Evolutionary conservation across 2,797 vertebrate species (phyloP).

Genomic region (Anniella stebbinsi): DNA sequence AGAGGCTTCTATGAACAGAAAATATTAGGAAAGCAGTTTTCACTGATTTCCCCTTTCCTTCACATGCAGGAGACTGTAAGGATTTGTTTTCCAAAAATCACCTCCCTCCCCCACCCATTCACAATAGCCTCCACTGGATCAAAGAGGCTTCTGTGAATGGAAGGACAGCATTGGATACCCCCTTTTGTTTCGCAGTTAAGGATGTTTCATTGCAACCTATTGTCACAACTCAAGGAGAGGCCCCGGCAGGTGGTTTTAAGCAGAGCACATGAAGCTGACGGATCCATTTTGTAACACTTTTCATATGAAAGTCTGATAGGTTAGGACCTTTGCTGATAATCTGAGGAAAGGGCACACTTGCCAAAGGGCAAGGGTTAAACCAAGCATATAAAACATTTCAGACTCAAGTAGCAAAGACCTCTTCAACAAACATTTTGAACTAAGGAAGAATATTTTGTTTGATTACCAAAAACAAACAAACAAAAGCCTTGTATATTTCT

Average conservation of each 20-base stretch:
- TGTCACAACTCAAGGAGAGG: conserved; percentile 20
- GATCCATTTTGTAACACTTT: conserved; percentile 6
- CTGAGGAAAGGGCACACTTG: conserved; percentile 13
- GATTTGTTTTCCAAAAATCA: not conserved
- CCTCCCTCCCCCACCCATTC: not conserved
- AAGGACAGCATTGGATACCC: not conserved
- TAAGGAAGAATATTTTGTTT: not conserved
- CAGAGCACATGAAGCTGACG: conserved; percentile 25
- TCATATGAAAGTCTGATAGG: conserved; percentile 54
- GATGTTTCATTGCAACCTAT: not conserved
- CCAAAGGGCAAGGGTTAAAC: conserved; percentile 42
- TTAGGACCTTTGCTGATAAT: conserved; percentile 49
- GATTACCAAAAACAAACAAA: conserved; percentile 18
- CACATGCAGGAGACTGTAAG: not conserved
- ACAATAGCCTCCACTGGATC: not conserved
- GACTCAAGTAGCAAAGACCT: not conserved
- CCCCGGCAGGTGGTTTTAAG: conserved; percentile 36
- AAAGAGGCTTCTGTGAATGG: not conserved
- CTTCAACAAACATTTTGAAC: conserved; percentile 10
- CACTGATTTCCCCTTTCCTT: not conserved
- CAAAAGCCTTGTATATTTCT: conserved; percentile 6
- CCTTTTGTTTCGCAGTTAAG: not conserved
- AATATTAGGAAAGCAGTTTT: not conserved
- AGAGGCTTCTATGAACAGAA: not conserved
- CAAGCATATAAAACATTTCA: conserved; percentile 27